Evolutionary conservation across 2,888 invertebrate genomes (phyloP).

Genomic region (Parascotia fuliginaria): DNA sequence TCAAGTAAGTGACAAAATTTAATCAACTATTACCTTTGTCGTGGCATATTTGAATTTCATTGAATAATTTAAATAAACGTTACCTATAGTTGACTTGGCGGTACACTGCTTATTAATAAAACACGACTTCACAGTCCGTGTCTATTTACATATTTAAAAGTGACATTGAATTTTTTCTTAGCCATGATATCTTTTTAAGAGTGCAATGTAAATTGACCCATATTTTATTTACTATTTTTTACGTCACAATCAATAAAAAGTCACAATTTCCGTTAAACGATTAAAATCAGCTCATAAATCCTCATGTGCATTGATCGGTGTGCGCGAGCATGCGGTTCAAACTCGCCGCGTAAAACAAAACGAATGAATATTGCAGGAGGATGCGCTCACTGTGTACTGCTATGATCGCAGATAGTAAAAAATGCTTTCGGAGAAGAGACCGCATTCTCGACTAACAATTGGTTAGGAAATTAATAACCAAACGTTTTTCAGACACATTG

Average conservation of each 20-base stretch:
- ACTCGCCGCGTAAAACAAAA: conserved; percentile 23
- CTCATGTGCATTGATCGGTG: neutral
- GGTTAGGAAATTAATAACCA: neutral
- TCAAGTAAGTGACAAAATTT: conserved; percentile 4
- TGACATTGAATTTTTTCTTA: conserved; percentile 3
- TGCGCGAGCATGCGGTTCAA: conserved; percentile 10
- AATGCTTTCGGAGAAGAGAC: conserved; percentile 4
- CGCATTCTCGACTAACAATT: neutral
- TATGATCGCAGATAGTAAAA: conserved; percentile 7
- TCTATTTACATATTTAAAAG: conserved; percentile 6
- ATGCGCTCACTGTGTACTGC: conserved; percentile 25
- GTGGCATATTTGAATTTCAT: conserved; percentile 15
- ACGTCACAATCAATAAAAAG: neutral
- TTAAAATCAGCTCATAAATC: conserved; percentile 13
- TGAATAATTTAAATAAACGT: conserved; percentile 11
- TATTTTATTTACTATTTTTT: neutral
- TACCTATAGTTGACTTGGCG: conserved; percentile 7
- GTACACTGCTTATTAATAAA: conserved; percentile 17
- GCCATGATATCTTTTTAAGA: conserved; percentile 1
- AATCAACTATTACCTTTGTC: conserved; percentile 3
- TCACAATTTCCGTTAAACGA: neutral
- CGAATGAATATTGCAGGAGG: conserved; percentile 41
- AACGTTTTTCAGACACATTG: no score
- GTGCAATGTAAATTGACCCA: conserved; percentile 6
- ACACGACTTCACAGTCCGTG: conserved; percentile 26